These are phyloP conservation scores for Characodon lateralis DNA, from an alignment of 2,797 vertebrate genomes.

Conservation along the genomic window DNA sequence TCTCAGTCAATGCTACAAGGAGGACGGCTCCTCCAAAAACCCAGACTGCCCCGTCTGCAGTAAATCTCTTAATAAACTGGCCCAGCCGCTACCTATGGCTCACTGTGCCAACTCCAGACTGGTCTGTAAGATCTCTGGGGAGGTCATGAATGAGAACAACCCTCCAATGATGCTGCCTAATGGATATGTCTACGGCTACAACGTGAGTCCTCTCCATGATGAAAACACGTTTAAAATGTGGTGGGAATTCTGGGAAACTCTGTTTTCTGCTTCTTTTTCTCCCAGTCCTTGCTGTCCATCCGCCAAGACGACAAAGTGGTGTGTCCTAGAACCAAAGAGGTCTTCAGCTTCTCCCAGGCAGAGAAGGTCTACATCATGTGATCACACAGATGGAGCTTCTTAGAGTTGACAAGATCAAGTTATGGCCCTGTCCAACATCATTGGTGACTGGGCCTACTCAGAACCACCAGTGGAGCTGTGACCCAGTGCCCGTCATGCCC, in stretches of 20 bases:
- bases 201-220: slow-evolving; percentile 83
- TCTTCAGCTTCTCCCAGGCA: slow-evolving; percentile 99
- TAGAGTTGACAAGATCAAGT: slow-evolving; percentile 58
- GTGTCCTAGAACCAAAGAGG: slow-evolving; percentile 99
- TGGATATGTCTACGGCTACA: slow-evolving; percentile 98
- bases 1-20: slow-evolving; percentile 98
- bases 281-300: slow-evolving; percentile 96
- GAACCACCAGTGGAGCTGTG: slow-evolving; percentile 68
- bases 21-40: slow-evolving; percentile 97
- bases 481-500: slow-evolving; percentile 43
- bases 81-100: slow-evolving; percentile 97
- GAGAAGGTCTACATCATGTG: slow-evolving; percentile 99
- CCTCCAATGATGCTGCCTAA: slow-evolving; percentile 99
- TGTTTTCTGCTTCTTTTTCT: not conserved
- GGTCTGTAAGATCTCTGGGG: slow-evolving; percentile 98
- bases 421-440: slow-evolving; percentile 50
- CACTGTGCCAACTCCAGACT: slow-evolving; percentile 98
- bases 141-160: slow-evolving; percentile 99
- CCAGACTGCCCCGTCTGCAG: slow-evolving; percentile 99
- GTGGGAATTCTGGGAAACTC: not conserved
- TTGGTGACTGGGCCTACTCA: slow-evolving; percentile 72
- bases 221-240: not conserved
- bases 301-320: slow-evolving; percentile 99
- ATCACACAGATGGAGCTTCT: slow-evolving; percentile 61
- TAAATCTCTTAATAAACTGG: slow-evolving; percentile 98